Percentiles rank a stretch among this genome's conserved stretches.
phyloP scores from a whole-genome alignment of 2,888 invertebrate genomes.

The Hymenopus coronatus region DNA sequence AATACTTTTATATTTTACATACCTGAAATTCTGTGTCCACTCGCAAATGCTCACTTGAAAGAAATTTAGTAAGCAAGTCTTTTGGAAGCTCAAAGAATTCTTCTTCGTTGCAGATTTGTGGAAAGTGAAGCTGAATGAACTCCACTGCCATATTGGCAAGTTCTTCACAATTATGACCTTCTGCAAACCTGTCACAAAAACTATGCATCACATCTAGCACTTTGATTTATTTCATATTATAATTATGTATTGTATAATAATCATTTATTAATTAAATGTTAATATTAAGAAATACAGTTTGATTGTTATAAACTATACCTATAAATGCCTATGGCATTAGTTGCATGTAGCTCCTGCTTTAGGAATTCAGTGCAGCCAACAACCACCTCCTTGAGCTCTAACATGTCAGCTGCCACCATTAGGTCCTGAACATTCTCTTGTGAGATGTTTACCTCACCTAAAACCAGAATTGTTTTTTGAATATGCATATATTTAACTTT shows the following conservation, averaged over 20 bases:
- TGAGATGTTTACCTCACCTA: constrained; percentile 65
- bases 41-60: constrained; percentile 81
- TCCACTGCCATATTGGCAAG: constrained; percentile 73
- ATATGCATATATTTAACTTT: neutral
- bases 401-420: constrained; percentile 87
- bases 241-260: neutral
- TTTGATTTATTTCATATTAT: neutral
- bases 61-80: constrained; percentile 69
- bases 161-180: constrained; percentile 78
- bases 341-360: constrained; percentile 77
- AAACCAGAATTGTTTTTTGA: constrained; percentile 24
- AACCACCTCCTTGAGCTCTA: constrained; percentile 80
- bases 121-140: constrained; percentile 83
- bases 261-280: neutral
- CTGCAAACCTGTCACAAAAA: constrained; percentile 69
- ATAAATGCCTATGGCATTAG: constrained; percentile 86
- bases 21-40: constrained; percentile 90
- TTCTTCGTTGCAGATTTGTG: constrained; percentile 74
- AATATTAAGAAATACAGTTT: neutral
- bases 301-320: constrained; percentile 50
- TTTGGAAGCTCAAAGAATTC: constrained; percentile 82
- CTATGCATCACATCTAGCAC: neutral
- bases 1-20: neutral
- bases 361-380: constrained; percentile 81
- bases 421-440: constrained; percentile 85